Evolutionary conservation across 2,113 vertebrate genomes (phyloP).

Genomic region (Hoplias malabaricus): DNA sequence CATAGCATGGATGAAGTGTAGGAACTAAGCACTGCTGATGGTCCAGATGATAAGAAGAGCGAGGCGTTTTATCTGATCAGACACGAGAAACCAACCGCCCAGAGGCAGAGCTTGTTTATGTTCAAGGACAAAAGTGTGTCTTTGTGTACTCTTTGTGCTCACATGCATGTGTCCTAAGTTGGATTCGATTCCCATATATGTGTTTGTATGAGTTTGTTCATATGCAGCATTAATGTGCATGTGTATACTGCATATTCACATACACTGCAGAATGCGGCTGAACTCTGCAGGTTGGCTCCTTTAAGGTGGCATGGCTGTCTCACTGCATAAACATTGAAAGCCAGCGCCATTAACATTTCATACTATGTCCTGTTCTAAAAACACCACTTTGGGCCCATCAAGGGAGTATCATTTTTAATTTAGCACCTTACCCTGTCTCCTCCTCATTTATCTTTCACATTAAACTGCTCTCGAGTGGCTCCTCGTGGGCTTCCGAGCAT

Average conservation of each 20-base stretch:
- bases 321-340: constrained; percentile 42
- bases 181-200: neutral
- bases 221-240: neutral
- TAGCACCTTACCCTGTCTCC: constrained; percentile 60
- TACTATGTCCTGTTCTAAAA: constrained; percentile 56
- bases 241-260: neutral
- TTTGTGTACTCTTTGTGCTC: neutral
- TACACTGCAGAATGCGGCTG: neutral
- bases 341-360: constrained; percentile 69
- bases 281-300: constrained; percentile 12
- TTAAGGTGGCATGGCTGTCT: constrained; percentile 33
- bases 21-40: neutral
- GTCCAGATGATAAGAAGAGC: neutral
- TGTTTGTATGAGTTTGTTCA: neutral
- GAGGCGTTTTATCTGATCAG: neutral
- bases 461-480: constrained; percentile 40
- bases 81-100: too few relatives aligned
- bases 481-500: constrained; percentile 1
- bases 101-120: neutral
- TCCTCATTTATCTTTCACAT: constrained; percentile 68
- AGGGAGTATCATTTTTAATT: constrained; percentile 73
- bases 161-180: constrained; percentile 7
- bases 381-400: constrained; percentile 64
- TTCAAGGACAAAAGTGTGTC: neutral
- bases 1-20: neutral